Base-by-base conservation (phyloP, 2,797 vertebrate species). In the Silurus aristotelis region DNA sequence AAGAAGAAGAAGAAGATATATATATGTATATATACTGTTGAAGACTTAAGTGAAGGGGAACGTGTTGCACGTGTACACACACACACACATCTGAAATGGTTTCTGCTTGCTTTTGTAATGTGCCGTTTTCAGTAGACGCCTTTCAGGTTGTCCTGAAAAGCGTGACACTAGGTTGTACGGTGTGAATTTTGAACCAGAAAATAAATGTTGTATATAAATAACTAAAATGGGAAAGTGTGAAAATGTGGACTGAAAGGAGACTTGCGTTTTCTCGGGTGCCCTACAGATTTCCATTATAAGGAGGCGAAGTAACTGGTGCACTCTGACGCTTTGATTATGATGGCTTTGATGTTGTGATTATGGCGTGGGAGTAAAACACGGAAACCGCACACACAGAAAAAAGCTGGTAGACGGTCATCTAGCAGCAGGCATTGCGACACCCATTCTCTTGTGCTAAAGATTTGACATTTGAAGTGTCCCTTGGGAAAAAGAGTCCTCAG, bases 381-480 rank as follows among this genome's bases (percentile, higher is more conserved):
- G 5, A 38, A 80, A 55, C 14, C 20, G 43, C 63, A 27, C 46
- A 66, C 78, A 67, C 38, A 22, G 60, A 63, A 56, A 58, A 61
- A 73, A 63, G 38, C 75, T 56, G 25, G 46, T 72, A 43, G 67
- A 19, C 46, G 38, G 66, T 84, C 7, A 48, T 61, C 46, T 15
- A 14, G 55, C 60, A 38, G 52, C 63, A 84, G 82, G 46, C 67
- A 67, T 22, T 25, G 48, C 55, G 75, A 55, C 27, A 22, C 25
- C 27, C 27, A 25, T 31, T 67, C 61, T 84, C 70, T 6, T 55
- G 78, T 63, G 38, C 77, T 82, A 20, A 48, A 76, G 83, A 58
- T 84, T 75, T 87, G 86, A 82, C 75, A 68, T 82, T 84, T 84
- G 71, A 63, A 73, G 79, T 48, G 67, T 80, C 82, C 80, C 83